Evolutionary conservation across 2,113 vertebrate species (phyloP).

Genomic region (Edolisoma coerulescens): DNA sequence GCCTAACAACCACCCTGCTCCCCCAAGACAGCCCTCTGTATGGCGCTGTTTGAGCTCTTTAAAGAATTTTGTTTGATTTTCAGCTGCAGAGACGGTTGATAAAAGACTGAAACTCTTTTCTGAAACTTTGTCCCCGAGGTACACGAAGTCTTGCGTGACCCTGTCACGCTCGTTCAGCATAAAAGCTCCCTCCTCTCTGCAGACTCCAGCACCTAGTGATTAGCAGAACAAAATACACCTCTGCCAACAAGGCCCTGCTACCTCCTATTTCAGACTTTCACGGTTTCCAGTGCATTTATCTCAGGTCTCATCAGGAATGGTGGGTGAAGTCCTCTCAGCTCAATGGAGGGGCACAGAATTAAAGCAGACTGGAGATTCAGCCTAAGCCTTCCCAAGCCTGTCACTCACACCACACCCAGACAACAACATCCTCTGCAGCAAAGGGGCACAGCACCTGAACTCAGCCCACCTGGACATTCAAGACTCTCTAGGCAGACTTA

Average conservation of each 20-base stretch:
- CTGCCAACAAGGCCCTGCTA: background rate
- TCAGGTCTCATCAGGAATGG: background rate
- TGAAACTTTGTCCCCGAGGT: background rate
- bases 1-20: background rate
- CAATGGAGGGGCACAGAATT: background rate
- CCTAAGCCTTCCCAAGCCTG: background rate
- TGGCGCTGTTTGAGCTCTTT: background rate
- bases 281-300: background rate
- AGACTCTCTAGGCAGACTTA: background rate
- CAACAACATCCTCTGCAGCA: background rate
- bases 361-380: background rate
- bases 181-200: background rate
- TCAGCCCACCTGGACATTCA: background rate
- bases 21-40: background rate
- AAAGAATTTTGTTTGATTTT: constrained; percentile 3
- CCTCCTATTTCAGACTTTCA: background rate
- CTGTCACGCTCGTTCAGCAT: background rate
- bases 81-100: background rate
- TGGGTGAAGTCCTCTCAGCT: background rate
- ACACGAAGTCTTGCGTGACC: background rate
- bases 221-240: background rate
- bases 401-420: background rate
- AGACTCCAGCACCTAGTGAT: background rate
- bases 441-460: background rate
- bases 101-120: background rate